Evolutionary conservation across 2,113 vertebrate species (phyloP).

Genomic region (Perognathus longimembris): DNA sequence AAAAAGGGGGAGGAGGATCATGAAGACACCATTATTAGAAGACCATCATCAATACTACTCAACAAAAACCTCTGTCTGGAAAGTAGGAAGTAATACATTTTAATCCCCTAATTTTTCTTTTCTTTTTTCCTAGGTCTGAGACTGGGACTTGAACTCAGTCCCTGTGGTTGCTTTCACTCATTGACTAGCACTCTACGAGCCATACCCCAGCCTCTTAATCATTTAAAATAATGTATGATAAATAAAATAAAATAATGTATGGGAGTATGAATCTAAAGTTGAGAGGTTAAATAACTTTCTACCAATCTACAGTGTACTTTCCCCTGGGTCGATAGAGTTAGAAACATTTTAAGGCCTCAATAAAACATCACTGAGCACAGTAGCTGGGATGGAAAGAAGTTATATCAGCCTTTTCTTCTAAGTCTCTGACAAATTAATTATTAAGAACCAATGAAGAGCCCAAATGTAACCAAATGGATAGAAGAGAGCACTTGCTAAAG

Average conservation of each 20-base stretch:
- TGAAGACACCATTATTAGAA: neutral
- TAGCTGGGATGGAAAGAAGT: slow-evolving; percentile 32
- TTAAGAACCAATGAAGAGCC: slow-evolving; percentile 69
- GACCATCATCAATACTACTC: neutral
- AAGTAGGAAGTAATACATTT: neutral
- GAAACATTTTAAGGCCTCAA: slow-evolving; percentile 50
- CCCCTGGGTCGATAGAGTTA: neutral
- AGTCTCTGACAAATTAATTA: slow-evolving; percentile 78
- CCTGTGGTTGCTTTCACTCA: too few species aligned
- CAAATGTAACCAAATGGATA: slow-evolving; percentile 66
- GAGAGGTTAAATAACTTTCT: slow-evolving; percentile 36
- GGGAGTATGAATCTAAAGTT: slow-evolving; percentile 21
- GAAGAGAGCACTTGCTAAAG: neutral
- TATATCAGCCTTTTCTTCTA: slow-evolving; percentile 47
- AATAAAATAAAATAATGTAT: neutral
- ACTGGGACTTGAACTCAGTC: too few species aligned
- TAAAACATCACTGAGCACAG: neutral
- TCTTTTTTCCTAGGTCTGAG: neutral
- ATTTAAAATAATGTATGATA: too few species aligned
- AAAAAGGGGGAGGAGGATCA: neutral
- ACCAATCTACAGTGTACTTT: neutral
- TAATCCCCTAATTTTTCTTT: slow-evolving; percentile 15
- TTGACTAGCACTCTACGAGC: too few species aligned
- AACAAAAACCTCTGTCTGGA: neutral
- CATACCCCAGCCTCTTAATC: too few species aligned